Base-by-base conservation (phyloP, 1,140 invertebrate genomes). In the Macrotrachela quadricornifera region DNA sequence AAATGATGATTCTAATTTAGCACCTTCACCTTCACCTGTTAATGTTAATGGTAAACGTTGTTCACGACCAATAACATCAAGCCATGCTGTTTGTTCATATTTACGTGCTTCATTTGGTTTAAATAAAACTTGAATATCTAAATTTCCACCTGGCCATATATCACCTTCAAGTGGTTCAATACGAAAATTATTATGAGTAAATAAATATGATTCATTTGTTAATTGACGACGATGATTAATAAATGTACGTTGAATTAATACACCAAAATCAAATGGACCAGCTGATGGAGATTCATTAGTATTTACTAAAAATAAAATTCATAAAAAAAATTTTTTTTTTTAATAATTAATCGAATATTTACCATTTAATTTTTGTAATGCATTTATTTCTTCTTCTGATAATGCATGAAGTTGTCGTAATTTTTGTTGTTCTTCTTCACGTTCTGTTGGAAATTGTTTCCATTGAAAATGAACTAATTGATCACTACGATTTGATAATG, bases 121-220 rank as follows among this genome's bases (percentile, higher is more conserved):
- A 58, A 71, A 71, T 50, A 68, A 61, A 10, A 71, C 57, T 49
- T 54, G 67, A 16, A 69, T 59, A 46, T 69, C 63, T 42, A 61
- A 57, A 40, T 59, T 57, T 2, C 63, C 64, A 53, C 69, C 63
- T 45, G 68, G 70, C 69, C 69, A 71, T 36, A 71, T 65, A 41
- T 71, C 67, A 15, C 67, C 69, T 47, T 69, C 68, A n/a, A 61
- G 56, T 39, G 69, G 70, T 49, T 69, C 65, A 56, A 71, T 64
- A 49, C 61, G 64, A n/a, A 70, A 58, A 13, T 67, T 64, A 48
- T 67, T 62, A 59, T 70, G 67, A 51, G 60, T 59, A 58, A 67
- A 70, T 40, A 67, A 16, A 50, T 36, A 49, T 17, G 46, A n/a
- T 16, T 54, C 46, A 50, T 2, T 4, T 4, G 21, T 30, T 30